Base-by-base conservation (phyloP, 2,888 invertebrate genomes). In the Apoda limacodes region DNA sequence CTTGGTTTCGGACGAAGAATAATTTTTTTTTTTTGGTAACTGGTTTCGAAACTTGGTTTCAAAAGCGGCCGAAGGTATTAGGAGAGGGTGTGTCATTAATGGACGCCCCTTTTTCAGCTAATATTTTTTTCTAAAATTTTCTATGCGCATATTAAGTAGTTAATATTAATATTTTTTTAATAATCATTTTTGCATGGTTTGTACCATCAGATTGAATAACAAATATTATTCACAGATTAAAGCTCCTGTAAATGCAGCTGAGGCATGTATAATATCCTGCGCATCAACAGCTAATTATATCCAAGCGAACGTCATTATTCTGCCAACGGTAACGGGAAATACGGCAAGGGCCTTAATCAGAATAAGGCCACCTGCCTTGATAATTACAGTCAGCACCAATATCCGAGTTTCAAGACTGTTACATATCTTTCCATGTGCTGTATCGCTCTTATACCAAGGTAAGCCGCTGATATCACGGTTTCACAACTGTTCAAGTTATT, bases 311-410 rank as follows among this genome's bases (percentile, higher is more conserved):
- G 84, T 88, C 1, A 87, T 90, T 33, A 64, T 90, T 22, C 69
- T 87, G 2, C 82, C 87, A 1, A 88, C 88, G 1, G 87, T 88
- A 4, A 72, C 76, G 3, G 83, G 83, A 1, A 55, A 76, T 39
- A 86, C 88, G 1, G 86, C 86, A 3, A 76, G 80, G 41, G 60
- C 83, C 26, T 65, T 89, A 23, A 81, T 86, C 13, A 81, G 82
- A 35, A 82, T 87, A 55, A 67, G 83, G 22, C 88, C 89, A 0
- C 71, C 83, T 12, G 85, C 86, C 43, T 82, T 88, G 4, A 80
- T 90, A 33, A 62, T 90, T 21, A 84, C 88, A 1, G 81, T 91
- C 32, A 86, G 86, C 19, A 75, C 86, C 4, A 68, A 78, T 28
- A 65, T 64, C 1, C 72, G 68, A 20, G 76, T 83, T 2, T 83